Base-by-base conservation (phyloP, 2,888 invertebrate genomes). In the Unio delphinus region DNA sequence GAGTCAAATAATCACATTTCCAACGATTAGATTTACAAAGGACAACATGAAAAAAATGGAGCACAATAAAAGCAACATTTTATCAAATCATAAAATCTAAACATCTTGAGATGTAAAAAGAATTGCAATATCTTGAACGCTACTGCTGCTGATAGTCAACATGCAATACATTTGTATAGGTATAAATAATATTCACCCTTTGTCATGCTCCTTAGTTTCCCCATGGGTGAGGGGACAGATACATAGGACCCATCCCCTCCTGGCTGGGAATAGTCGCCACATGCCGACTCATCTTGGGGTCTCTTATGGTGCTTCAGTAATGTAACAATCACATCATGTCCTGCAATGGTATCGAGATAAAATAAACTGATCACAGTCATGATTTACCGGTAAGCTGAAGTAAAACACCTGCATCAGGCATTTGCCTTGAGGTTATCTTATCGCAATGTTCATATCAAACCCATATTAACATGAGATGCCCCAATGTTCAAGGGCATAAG, bases 301-400 rank as follows among this genome's bases (percentile, higher is more conserved):
- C 90, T 78, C 70, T 90, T 90, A 80, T 90, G 90, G 76, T 91
- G 90, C 74, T 91, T 91, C 61, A 91, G 83, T 61, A 91, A 78
- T 5, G 90, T 90, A 26, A 91, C 90, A 66, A 91, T 91, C 56
- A 87, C 84, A 82, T 91, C 91, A 81, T 91, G 90, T 30, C 91
- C 91, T 84, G 71, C 6, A 69, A 70, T 45, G 45, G 45, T 45
- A 11, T 45, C 3, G 15, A 45, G 45, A 45, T 2, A 45, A 45
- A 45, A 45, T 15, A 15, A 45, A 45, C 45, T 45, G 11, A 3
- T 11, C 15, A 15, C 11, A 45, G 15, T 15, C 45, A 45, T 11
- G 45, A 45, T 45, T 45, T 3, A 23, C 23, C 23, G 23, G 23
- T 23, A 45, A 45, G 45, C 15, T 11, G 15, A 45, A 45, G 11